A percentile compares a stretch with the other conserved stretches of the same genome.
phyloP scores from a whole-genome alignment of 2,888 invertebrate species.

The Nemapogon koenigi region DNA sequence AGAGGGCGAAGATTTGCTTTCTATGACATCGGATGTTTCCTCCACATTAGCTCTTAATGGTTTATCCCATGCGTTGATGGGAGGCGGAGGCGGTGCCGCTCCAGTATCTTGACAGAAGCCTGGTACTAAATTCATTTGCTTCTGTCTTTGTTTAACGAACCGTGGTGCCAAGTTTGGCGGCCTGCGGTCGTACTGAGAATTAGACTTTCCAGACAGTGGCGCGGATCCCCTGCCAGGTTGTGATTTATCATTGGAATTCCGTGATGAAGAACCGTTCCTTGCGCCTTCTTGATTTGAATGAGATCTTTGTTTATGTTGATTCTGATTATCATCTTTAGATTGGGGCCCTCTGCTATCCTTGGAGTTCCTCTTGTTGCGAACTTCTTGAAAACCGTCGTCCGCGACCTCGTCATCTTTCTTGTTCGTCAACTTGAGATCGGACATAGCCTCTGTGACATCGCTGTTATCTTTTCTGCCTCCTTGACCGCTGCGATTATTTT shows the following conservation, averaged over 20 bases:
- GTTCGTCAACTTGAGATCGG: conserved; percentile 38
- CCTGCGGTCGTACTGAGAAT: conserved; percentile 48
- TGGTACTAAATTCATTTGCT: conserved; percentile 46
- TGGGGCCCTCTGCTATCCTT: conserved; percentile 60
- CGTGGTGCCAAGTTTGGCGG: conserved; percentile 76
- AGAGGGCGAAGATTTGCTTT: conserved; percentile 44
- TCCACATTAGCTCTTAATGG: conserved; percentile 69
- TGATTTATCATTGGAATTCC: conserved; percentile 46
- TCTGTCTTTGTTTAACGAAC: conserved; percentile 76
- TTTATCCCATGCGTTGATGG: conserved; percentile 87
- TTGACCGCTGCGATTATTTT: conserved; percentile 37
- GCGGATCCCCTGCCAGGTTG: conserved; percentile 35
- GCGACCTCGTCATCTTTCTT: conserved; percentile 60
- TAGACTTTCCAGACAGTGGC: conserved; percentile 37
- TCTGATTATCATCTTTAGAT: conserved; percentile 40
- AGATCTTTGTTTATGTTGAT: conserved; percentile 44
- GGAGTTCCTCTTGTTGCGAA: conserved; percentile 78
- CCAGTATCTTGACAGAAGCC: conserved; percentile 60
- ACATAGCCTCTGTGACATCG: conserved; percentile 48
- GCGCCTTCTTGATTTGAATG: conserved; percentile 52
- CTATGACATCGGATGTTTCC: conserved; percentile 27
- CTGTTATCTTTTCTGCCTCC: conserved; percentile 38
- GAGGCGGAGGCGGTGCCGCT: conserved; percentile 70
- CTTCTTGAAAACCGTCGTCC: conserved; percentile 83
- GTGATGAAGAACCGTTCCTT: conserved; percentile 46